Conservation (phyloP, 2,888 invertebrate genomes). For the Amaurobius ferox region DNA sequence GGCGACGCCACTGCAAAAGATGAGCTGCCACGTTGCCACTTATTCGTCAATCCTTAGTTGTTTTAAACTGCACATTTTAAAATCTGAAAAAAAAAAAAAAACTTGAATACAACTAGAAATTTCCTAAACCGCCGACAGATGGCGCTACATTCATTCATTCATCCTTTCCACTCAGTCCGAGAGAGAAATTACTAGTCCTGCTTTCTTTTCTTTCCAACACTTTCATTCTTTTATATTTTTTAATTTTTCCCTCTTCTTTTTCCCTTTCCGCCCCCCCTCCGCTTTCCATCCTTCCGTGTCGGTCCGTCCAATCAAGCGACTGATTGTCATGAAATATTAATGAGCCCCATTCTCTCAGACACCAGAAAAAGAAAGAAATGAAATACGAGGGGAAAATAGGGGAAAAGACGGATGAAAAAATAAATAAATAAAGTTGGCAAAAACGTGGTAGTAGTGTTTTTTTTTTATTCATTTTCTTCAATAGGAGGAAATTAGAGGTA, state of each 20-base stretch:
- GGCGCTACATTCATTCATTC: conserved; percentile 25
- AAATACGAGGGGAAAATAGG: not conserved
- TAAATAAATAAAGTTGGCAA: conserved; percentile 41
- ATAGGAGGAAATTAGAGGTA: conserved; percentile 64
- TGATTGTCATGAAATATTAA: conserved; percentile 72
- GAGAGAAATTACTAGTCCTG: conserved; percentile 52
- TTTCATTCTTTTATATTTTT: conserved; percentile 33
- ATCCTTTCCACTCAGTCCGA: conserved; percentile 31
- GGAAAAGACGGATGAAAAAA: conserved; percentile 43
- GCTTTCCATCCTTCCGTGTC: conserved; percentile 34
- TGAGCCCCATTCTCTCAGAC: conserved; percentile 58
- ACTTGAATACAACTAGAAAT: not conserved
- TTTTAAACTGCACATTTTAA: too few relatives aligned
- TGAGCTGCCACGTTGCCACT: too few relatives aligned
- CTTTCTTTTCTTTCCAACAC: conserved; percentile 21
- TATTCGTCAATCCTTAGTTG: too few relatives aligned
- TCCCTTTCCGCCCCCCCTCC: not conserved
- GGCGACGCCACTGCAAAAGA: too few relatives aligned
- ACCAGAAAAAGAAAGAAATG: conserved; percentile 17
- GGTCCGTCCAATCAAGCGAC: conserved; percentile 68
- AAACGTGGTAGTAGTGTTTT: conserved; percentile 31
- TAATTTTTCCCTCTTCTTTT: conserved; percentile 29
- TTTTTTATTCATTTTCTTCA: conserved; percentile 36
- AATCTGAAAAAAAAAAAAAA: too few relatives aligned
- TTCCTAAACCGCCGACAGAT: conserved; percentile 32